Evolutionary conservation across 2,113 vertebrate genomes (phyloP), one percentile per base, ranked within the genome.

Genomic region (Elephantulus edwardii): DNA sequence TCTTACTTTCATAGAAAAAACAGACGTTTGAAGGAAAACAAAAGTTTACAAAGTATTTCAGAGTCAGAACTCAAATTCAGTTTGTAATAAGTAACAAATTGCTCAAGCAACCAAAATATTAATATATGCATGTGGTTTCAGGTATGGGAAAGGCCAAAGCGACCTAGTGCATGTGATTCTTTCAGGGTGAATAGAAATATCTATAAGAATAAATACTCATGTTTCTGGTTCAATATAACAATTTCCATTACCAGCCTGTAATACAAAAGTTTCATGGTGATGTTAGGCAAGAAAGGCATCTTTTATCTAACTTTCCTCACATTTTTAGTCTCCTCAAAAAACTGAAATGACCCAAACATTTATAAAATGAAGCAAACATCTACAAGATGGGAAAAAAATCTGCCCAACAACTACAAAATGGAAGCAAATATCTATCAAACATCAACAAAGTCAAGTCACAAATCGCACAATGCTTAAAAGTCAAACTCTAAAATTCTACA

Each of bases 291-390:
- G 80, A 54, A 52, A 52, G 44, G 6, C 12, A 50, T 2, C 14
- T 17, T 82, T 64, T 5, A 26, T 35, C 17, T 14, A 44, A 8
- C 1, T 52, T 46, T 56, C 5, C 9, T 70, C 19, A 40, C 58
- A 30, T 89, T n/a, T 86, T 95, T 22, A 56, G 26, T 56, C 83
- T 87, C 44, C 56, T 87, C 26, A 84, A 66, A 28, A 87, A 83
- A 78, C 74, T 74, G n/a, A n/a, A n/a, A n/a, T n/a, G n/a, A n/a
- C n/a, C n/a, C n/a, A n/a, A n/a, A n/a, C n/a, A n/a, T n/a, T n/a
- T n/a, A n/a, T n/a, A n/a, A n/a, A n/a, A n/a, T n/a, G n/a, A n/a
- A n/a, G n/a, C n/a, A n/a, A n/a, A n/a, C n/a, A n/a, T n/a, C n/a
- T n/a, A n/a, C n/a, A n/a, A n/a, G n/a, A n/a, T n/a, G n/a, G n/a